Percentiles rank a stretch among this genome's conserved stretches.
These are phyloP conservation scores for Bergia sp. DNA, from an alignment of 92 coral and sea anemone genomes.

Conservation along the genomic window DNA sequence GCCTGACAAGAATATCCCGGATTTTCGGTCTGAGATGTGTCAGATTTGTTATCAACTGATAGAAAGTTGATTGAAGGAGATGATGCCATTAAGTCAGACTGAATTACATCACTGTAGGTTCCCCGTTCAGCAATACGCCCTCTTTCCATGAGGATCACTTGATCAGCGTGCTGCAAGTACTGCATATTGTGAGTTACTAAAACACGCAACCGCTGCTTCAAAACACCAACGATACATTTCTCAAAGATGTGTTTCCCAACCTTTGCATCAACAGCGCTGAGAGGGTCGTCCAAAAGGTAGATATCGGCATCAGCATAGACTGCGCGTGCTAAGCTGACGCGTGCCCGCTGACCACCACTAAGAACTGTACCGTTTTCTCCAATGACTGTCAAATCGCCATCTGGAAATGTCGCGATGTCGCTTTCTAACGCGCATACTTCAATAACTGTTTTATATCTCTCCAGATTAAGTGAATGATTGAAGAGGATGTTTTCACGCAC, in stretches of 20 bases:
- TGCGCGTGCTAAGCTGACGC: background rate
- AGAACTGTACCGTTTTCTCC: constrained; percentile 6
- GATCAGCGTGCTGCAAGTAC: background rate
- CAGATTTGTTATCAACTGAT: background rate
- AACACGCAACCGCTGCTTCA: constrained; percentile 5
- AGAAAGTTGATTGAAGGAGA: background rate
- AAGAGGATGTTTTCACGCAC: background rate
- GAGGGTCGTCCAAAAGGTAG: background rate
- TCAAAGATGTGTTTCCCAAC: background rate
- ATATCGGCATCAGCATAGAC: background rate
- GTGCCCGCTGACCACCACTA: background rate
- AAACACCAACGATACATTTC: constrained; percentile 11
- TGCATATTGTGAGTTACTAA: background rate
- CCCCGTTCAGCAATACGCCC: background rate
- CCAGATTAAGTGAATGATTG: background rate
- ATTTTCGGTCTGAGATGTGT: background rate
- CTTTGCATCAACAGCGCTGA: background rate
- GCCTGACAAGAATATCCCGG: background rate
- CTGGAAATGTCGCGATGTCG: background rate
- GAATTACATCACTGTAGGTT: background rate
- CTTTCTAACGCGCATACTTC: background rate
- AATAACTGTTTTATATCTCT: background rate
- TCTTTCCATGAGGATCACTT: background rate
- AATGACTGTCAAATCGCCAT: background rate
- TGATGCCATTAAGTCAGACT: background rate